Conservation (phyloP, 2,888 invertebrate species). For the Ernsta delagoae region DNA sequence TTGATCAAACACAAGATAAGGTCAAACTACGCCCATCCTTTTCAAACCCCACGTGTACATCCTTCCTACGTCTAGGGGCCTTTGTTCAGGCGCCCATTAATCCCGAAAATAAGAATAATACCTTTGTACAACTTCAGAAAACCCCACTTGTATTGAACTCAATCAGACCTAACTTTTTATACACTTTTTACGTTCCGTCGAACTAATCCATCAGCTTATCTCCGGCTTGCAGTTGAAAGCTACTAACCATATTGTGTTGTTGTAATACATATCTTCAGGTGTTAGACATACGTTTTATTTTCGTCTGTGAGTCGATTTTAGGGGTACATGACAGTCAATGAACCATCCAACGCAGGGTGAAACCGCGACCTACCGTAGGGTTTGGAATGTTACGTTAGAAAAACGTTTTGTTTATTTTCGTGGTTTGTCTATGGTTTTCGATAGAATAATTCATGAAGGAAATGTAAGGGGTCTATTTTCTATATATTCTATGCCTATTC, state of each 20-base stretch:
- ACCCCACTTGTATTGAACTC: conserved; percentile 44
- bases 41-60: conserved; percentile 19
- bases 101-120: conserved; percentile 19
- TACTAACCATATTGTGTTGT: conserved; percentile 43
- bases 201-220: conserved; percentile 79
- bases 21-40: background rate
- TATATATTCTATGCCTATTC: no score
- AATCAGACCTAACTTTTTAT: conserved; percentile 69
- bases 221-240: conserved; percentile 69
- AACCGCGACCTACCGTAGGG: conserved; percentile 80
- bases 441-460: no score
- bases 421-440: background rate
- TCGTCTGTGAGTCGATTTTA: conserved; percentile 44
- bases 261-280: conserved; percentile 27
- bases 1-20: background rate
- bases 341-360: conserved; percentile 59
- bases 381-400: conserved; percentile 51
- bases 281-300: conserved; percentile 45
- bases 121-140: conserved; percentile 6
- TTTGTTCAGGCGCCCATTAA: conserved; percentile 2
- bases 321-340: conserved; percentile 69
- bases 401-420: conserved; percentile 6
- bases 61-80: background rate
- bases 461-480: no score
- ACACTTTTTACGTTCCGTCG: conserved; percentile 67